Conservation (phyloP, 2,797 vertebrate species). For the Thalassophryne amazonica region DNA sequence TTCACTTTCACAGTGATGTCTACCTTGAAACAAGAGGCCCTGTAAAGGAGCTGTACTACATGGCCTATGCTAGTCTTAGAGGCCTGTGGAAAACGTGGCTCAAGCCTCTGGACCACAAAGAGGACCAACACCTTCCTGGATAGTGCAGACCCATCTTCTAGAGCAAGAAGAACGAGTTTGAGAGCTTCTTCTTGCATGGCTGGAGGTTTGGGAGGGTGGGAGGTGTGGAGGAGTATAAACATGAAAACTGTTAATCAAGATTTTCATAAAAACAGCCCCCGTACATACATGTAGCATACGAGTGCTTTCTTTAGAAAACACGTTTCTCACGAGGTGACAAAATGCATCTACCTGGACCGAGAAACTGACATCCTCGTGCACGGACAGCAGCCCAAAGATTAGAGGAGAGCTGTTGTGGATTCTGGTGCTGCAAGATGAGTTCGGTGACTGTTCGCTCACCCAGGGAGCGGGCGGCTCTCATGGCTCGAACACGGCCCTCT, state of each 20-base stretch:
- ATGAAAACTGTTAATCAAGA: not conserved
- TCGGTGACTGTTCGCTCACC: conserved; percentile 97
- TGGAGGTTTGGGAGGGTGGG: too few species aligned
- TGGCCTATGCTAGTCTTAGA: conserved; percentile 99
- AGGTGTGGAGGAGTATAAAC: too few species aligned
- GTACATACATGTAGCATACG: not conserved
- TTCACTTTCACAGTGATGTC: not conserved
- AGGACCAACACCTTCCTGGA: conserved; percentile 98
- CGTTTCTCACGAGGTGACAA: not conserved
- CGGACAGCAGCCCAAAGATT: conserved; percentile 98
- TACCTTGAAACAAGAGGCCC: conserved; percentile 99
- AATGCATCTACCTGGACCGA: conserved; percentile 87
- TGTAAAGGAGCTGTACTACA: conserved; percentile 98
- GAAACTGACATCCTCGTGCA: conserved; percentile 96
- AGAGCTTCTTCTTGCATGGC: conserved; percentile 99
- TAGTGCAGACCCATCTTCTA: conserved; percentile 96
- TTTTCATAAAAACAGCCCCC: not conserved
- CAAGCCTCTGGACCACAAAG: conserved; percentile 97
- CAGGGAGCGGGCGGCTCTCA: conserved; percentile 95
- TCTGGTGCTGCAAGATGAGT: conserved; percentile 98
- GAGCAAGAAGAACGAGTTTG: conserved; percentile 93
- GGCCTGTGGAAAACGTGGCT: conserved; percentile 97
- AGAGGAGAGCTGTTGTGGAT: conserved; percentile 97
- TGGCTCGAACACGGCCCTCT: conserved; percentile 95
- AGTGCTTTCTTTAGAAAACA: not conserved